Conservation (phyloP, 2,888 invertebrate genomes). For the Nemotelus nigrinus region DNA sequence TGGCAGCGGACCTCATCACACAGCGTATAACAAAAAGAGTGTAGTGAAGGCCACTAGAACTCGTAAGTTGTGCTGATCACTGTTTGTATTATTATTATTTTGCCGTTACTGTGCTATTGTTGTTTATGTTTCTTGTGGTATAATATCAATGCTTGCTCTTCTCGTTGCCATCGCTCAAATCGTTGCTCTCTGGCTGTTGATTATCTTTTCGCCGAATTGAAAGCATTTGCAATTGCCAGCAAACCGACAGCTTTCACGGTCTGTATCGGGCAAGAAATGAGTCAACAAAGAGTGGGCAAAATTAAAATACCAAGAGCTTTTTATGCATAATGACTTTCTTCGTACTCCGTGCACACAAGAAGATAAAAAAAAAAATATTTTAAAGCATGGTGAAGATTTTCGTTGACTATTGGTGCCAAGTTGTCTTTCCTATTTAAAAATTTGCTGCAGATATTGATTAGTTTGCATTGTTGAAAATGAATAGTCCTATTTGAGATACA, state of each 20-base stretch:
- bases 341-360: no score
- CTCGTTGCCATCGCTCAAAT: not conserved
- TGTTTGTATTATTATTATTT: constrained; percentile 18
- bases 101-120: not conserved
- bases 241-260: constrained; percentile 10
- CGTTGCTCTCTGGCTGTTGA: constrained; percentile 12
- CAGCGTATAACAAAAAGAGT: not conserved
- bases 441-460: not conserved
- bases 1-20: no score
- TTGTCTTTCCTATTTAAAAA: not conserved
- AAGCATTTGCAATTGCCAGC: constrained; percentile 4
- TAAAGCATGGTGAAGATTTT: not conserved
- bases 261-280: constrained; percentile 17
- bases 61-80: constrained; percentile 1
- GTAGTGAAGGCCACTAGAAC: constrained; percentile 29
- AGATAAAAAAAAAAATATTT: not conserved
- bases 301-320: constrained; percentile 14
- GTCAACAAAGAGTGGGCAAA: not conserved
- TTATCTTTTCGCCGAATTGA: constrained; percentile 12
- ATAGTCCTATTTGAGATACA: no score
- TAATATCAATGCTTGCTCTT: not conserved
- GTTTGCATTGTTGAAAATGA: no score
- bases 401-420: constrained; percentile 7
- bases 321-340: no score
- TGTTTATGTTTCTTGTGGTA: constrained; percentile 22